These are phyloP conservation scores for Spongilla lacustris DNA, from an alignment of 37 sponge, comb jelly and placozoan genomes.

Conservation along the genomic window DNA sequence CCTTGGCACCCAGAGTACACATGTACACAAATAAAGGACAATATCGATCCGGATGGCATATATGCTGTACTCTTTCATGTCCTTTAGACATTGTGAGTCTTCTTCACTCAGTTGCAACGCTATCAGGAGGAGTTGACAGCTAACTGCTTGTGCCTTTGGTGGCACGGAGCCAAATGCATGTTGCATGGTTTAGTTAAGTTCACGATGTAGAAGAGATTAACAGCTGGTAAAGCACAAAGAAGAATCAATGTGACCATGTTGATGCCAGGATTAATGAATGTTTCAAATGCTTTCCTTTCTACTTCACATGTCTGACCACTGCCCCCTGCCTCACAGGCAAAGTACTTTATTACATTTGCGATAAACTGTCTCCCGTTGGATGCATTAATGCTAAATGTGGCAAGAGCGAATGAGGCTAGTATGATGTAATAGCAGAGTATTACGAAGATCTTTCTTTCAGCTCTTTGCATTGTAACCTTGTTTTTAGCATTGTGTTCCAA, in stretches of 20 bases:
- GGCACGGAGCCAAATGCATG: not conserved
- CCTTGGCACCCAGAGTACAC: no score
- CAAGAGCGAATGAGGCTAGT: constrained; percentile 1
- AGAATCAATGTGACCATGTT: constrained; percentile 24
- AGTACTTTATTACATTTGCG: not conserved
- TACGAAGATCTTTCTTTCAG: constrained; percentile 13
- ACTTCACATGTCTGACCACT: not conserved
- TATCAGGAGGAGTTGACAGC: not conserved
- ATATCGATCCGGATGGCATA: no score
- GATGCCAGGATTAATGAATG: not conserved
- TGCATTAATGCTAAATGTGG: not conserved
- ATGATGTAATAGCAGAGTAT: constrained; percentile 25
- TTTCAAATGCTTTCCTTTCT: not conserved
- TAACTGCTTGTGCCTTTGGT: not conserved
- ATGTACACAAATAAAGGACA: no score
- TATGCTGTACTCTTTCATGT: no score
- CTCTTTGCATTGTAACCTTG: not conserved
- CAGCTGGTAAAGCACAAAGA: constrained; percentile 18
- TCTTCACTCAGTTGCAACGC: not conserved
- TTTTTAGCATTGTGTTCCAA: not conserved
- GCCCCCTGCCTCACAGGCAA: constrained; percentile 6
- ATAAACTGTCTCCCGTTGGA: not conserved
- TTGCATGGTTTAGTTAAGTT: not conserved
- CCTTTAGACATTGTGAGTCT: no score
- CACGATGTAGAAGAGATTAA: constrained; percentile 9